Evolutionary conservation across 2,113 vertebrate species (phyloP).

Genomic region (Lethenteron camtschaticum): DNA sequence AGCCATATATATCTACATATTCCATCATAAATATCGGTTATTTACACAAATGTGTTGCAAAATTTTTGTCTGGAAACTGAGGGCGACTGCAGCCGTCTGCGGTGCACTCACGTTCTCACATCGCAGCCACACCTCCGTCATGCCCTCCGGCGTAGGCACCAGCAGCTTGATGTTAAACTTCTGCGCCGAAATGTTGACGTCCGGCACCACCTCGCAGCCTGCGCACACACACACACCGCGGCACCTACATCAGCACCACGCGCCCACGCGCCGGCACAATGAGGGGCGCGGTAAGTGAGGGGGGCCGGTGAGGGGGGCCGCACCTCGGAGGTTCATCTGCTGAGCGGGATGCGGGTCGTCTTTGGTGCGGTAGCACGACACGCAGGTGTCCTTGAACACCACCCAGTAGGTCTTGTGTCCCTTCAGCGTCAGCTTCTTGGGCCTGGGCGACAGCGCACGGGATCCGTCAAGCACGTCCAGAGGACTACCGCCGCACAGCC

Average conservation of each 20-base stretch:
- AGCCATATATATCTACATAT: no score
- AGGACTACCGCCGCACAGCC: background rate
- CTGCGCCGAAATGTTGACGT: slow-evolving; percentile 96
- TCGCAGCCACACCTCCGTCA: slow-evolving; percentile 98
- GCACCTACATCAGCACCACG: no score
- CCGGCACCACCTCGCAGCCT: slow-evolving; percentile 96
- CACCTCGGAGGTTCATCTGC: slow-evolving; percentile 74
- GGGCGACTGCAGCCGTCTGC: no score
- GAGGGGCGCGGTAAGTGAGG: no score
- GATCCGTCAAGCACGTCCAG: slow-evolving; percentile 7
- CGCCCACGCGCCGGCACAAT: no score
- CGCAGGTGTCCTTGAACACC: slow-evolving; percentile 80
- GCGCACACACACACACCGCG: slow-evolving; percentile 4
- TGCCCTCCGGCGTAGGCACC: slow-evolving; percentile 85
- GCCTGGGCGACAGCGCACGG: slow-evolving; percentile 26
- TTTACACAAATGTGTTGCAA: no score
- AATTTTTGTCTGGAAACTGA: no score
- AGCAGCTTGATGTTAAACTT: slow-evolving; percentile 98
- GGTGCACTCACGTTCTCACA: slow-evolving; percentile 49
- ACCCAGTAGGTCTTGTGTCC: slow-evolving; percentile 86
- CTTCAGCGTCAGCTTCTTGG: slow-evolving; percentile 51
- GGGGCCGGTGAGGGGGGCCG: no score
- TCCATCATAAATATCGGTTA: no score
- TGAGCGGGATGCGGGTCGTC: slow-evolving; percentile 50
- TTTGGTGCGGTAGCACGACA: slow-evolving; percentile 80